Base-by-base conservation (phyloP, 2,888 invertebrate genomes). In the Thymelicus lineola region DNA sequence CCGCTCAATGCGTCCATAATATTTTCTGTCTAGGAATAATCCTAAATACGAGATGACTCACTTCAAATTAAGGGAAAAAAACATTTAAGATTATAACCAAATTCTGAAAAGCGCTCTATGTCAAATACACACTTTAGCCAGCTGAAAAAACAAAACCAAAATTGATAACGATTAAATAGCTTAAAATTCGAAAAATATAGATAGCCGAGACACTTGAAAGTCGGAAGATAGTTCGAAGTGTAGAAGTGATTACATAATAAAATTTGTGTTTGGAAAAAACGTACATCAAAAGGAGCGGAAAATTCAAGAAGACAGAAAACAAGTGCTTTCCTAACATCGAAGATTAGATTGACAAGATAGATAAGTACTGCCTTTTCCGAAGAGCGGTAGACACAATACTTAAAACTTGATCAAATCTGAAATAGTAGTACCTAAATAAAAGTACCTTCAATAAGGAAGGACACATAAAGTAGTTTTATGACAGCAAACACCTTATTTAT, bases 41-140 rank as follows among this genome's bases (percentile, higher is more conserved):
- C 42, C 10, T 42, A 10, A 9, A 9, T 42, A 42, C 42, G 12
- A 42, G 42, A 42, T 12, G 42, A 12, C 12, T 4, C 12, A 42
- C 42, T 9, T 42, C 42, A 42, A 42, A 42, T 42, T 42, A 28
- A 28, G 9, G 10, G n/a, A n/a, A 42, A 3, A 50, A 0, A 15
- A 17, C 5, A 15, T 17, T 1, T 7, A 50, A 15, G 3, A 3
- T 50, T 17, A 17, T 9, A 15, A 55, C 38, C 59, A 59, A 60
- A 59, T 64, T 58, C 64, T 70, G 64, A 70, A 65, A 64, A 65
- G 70, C 70, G 70, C 59, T 28, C 55, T 45, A 57, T 55, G 53
- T 65, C 55, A 42, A 64, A 12, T 58, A 42, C 1, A 53, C 5
- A 61, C 35, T 50, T 50, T 45, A 57, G 57, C 35, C 45, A 45